A percentile compares a stretch with the other conserved stretches of the same genome.
These are phyloP conservation scores for Lophius piscatorius DNA, from an alignment of 2,113 vertebrate genomes.

Conservation along the genomic window DNA sequence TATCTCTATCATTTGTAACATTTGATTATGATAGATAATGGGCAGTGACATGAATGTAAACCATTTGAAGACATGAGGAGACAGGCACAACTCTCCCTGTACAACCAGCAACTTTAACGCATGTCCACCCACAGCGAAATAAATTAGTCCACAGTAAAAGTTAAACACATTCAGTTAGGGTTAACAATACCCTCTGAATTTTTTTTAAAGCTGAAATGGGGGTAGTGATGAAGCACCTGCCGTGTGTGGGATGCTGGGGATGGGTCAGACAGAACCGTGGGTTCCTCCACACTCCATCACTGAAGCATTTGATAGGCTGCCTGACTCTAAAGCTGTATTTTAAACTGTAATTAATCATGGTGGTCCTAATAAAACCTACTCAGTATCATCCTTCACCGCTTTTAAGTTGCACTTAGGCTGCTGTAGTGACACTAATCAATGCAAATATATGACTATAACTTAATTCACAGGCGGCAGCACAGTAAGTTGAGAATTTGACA, in stretches of 20 bases:
- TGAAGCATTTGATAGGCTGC: constrained; percentile 11
- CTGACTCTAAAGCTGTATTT: constrained; percentile 10
- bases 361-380: constrained; percentile 23
- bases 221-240: neutral
- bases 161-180: neutral
- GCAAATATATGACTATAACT: constrained; percentile 28
- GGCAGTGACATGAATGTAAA: no score
- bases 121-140: no score
- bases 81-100: neutral
- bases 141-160: neutral
- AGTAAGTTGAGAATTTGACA: constrained; percentile 14
- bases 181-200: neutral
- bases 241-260: neutral
- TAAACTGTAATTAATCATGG: constrained; percentile 27
- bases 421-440: constrained; percentile 29
- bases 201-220: neutral
- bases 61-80: no score
- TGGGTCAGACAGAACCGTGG: neutral
- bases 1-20: no score
- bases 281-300: constrained; percentile 22
- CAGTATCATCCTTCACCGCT: constrained; percentile 30
- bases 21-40: no score
- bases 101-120: neutral
- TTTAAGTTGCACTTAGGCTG: constrained; percentile 20
- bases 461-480: constrained; percentile 7